phyloP scores from a whole-genome alignment of 2,797 vertebrate species.

The Lutjanus argentimaculatus region DNA sequence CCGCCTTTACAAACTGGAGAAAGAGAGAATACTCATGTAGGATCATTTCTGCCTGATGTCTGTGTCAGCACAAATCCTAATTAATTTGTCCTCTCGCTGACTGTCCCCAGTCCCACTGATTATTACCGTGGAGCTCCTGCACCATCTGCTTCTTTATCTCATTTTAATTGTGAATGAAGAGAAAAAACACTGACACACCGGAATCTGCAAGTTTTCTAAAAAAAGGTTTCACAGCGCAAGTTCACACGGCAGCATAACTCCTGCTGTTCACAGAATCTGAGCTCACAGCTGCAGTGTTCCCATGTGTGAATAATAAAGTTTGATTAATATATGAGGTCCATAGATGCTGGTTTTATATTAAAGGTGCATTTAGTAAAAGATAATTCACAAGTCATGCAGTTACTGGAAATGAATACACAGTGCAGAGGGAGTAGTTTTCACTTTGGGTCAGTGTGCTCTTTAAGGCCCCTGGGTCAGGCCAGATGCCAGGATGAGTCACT shows the following conservation, averaged over 20 bases:
- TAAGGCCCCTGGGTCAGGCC: no score
- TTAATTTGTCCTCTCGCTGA: slow-evolving; percentile 17
- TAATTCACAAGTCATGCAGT: background rate
- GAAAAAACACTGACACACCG: background rate
- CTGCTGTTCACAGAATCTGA: background rate
- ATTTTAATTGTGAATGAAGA: slow-evolving; percentile 13
- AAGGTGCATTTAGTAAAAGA: slow-evolving; percentile 5
- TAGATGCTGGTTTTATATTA: background rate
- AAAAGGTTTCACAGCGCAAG: background rate
- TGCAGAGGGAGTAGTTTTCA: no score
- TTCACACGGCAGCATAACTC: background rate
- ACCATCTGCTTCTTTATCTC: slow-evolving; percentile 13
- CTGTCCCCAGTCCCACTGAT: slow-evolving; percentile 3
- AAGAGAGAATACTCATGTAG: background rate
- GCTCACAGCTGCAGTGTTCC: slow-evolving; percentile 12
- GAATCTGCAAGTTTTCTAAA: background rate
- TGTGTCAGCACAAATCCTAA: slow-evolving; percentile 34
- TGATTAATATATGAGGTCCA: slow-evolving; percentile 9
- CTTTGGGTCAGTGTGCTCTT: no score
- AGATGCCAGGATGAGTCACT: no score
- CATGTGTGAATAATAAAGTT: slow-evolving; percentile 3
- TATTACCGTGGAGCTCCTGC: background rate
- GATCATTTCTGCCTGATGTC: slow-evolving; percentile 13
- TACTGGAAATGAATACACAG: background rate
- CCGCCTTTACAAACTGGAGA: no score